These are phyloP conservation scores for Labeo calbasu DNA, from an alignment of 2,797 vertebrate species.

Conservation along the genomic window DNA sequence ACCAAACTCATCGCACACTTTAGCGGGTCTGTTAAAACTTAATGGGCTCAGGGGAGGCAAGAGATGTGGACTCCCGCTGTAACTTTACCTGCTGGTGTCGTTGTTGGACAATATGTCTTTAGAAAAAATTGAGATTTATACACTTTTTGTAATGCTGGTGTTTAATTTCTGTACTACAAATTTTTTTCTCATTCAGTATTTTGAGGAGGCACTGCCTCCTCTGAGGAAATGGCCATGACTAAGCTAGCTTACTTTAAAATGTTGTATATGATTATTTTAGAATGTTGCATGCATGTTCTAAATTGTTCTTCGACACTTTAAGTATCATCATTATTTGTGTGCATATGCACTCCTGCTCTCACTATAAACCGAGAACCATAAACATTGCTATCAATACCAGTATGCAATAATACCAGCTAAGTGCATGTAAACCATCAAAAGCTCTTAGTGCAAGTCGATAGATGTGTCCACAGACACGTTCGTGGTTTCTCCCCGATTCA, in stretches of 20 bases:
- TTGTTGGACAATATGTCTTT: too few species aligned
- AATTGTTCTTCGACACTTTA: neutral
- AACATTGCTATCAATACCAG: neutral
- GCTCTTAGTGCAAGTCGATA: slow-evolving; percentile 17
- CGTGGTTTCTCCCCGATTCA: neutral
- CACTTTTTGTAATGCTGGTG: too few species aligned
- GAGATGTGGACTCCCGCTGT: too few species aligned
- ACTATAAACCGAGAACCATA: slow-evolving; percentile 4
- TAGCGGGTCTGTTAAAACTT: too few species aligned
- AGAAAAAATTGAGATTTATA: too few species aligned
- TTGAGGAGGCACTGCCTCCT: too few species aligned
- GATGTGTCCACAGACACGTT: neutral
- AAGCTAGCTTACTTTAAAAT: neutral
- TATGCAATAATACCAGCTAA: neutral
- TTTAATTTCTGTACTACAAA: too few species aligned
- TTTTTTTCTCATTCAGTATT: too few species aligned
- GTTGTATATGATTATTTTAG: too few species aligned
- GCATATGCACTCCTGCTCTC: neutral
- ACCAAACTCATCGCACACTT: too few species aligned
- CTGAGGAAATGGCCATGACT: neutral
- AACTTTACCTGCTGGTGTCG: too few species aligned
- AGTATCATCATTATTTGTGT: neutral
- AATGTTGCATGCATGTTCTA: neutral
- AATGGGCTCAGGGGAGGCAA: too few species aligned
- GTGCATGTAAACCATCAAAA: slow-evolving; percentile 16